A percentile compares a stretch with the other conserved stretches of the same genome.
phyloP scores from a whole-genome alignment of 2,113 vertebrate genomes.

The Ptyas mucosa region DNA sequence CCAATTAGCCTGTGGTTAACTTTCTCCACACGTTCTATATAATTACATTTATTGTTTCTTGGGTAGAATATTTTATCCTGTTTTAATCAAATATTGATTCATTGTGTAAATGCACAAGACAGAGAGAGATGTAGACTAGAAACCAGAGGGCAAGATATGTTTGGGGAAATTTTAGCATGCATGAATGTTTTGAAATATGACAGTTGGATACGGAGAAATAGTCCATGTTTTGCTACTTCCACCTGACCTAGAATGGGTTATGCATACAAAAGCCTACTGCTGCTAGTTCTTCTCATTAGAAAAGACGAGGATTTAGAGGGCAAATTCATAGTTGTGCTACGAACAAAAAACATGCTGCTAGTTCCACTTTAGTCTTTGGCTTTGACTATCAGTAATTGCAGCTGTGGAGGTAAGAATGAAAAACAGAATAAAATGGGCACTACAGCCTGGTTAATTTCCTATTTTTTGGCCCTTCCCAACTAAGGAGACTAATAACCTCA shows the following conservation, averaged over 20 bases:
- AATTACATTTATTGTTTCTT: constrained; percentile 59
- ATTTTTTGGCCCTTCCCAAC: background rate
- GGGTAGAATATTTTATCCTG: constrained; percentile 35
- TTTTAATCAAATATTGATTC: constrained; percentile 10
- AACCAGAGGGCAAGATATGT: background rate
- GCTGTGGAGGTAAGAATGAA: background rate
- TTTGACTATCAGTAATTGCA: background rate
- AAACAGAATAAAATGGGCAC: background rate
- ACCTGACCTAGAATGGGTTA: background rate
- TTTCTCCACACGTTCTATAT: constrained; percentile 45
- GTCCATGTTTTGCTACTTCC: background rate
- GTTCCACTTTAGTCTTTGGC: background rate
- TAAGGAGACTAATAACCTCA: background rate
- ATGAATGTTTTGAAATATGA: background rate
- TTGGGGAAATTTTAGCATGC: background rate
- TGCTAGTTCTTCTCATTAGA: background rate
- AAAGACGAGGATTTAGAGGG: background rate
- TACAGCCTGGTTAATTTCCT: background rate
- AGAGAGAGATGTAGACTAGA: constrained; percentile 1
- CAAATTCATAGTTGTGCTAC: background rate
- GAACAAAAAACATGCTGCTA: background rate
- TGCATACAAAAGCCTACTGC: background rate
- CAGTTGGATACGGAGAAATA: background rate
- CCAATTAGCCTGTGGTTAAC: constrained; percentile 61
- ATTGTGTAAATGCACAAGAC: background rate